Evolutionary conservation across 2,888 invertebrate genomes (phyloP), one percentile per base, ranked within the genome.

Genomic region (Lasioglossum vierecki): DNA sequence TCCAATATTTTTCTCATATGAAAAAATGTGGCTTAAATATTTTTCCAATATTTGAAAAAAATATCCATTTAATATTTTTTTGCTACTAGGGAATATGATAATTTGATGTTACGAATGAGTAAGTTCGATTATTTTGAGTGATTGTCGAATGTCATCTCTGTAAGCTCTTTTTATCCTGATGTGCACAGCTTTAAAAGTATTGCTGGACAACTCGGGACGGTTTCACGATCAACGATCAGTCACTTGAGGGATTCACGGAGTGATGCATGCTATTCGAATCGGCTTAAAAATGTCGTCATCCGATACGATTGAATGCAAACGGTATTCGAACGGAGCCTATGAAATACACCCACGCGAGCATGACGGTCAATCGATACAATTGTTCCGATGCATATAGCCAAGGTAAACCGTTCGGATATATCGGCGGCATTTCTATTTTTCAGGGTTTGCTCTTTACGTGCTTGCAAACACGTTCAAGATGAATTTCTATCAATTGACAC

Each of bases 251-350:
- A 82, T 72, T 53, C 41, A 11, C 41, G 15, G 30, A 49, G 9
- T 66, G 41, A 68, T 39, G 49, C 13, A 26, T n/a, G 60, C 71
- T 63, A 60, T 85, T 79, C 76, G 57, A 78, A 57, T 60, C 76
- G 53, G 70, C 49, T 81, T 74, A 81, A 82, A 85, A 86, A 79
- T 72, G 71, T 63, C 76, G 49, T 73, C 74, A 71, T 79, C 73
- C 96, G 96, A 91, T 96, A 96, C 85, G 96, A 96, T 92, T 96
- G 96, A 39, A 80, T 86, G 70, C 35, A 70, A 82, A 85, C 44
- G 85, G 75, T 72, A 68, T 78, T 79, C 75, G 79, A 70, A 60
- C 85, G 74, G 74, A 68, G 74, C 41, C 79, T 76, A 79, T 85
- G 83, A 85, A 85, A 83, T 74, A 83, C 83, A 68, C 79, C 86